Base-by-base conservation (phyloP, 2,113 vertebrate species). In the Gobius niger region DNA sequence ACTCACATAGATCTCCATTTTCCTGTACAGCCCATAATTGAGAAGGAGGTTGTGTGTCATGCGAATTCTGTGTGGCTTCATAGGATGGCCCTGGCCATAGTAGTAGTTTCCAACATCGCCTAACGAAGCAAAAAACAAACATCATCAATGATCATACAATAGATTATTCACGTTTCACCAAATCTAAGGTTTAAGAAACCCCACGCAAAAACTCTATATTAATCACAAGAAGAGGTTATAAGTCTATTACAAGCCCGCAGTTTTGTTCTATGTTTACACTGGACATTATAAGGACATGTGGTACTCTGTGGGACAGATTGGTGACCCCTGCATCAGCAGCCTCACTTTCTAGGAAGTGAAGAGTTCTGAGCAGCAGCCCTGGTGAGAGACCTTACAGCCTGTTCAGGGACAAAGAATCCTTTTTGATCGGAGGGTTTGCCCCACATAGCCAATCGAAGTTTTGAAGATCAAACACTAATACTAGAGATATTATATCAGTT, bases 1-100 rank as follows among this genome's bases (percentile, higher is more conserved):
- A 93, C 98, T 98, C 68, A 98, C 97, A 74, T 99, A 99, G 63
- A 99, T 99, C 88, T 99, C 98, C 98, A 99, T 99, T 81, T 99
- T 99, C 78, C 97, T 94, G 89, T 99, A 99, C 3, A 99, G 95
- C 50, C 97, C 96, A 18, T 99, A 99, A 91, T 99, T 99, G 61
- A 99, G 94, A 19, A 99, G 94, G 0, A 99, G 94, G 88, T 99
- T 99, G 87, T 99, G 98, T 34, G 98, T 99, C 98, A 99, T 99
- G 18, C 98, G 94, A 75, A 99, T 99, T 91, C 98, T 92, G 86
- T 99, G 98, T 11, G 98, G 98, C 68, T 99, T 99, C 98, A 99
- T 99, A 3, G 98, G 98, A 56, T 99, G 98, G 0, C 98, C 98
- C 82, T 99, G 98, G 52, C 98, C 98, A 46, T 99, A 99, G 78